These are phyloP conservation scores for Apostichopus californicus DNA, from an alignment of 35 echinoderm and acorn worm species.

Conservation along the genomic window DNA sequence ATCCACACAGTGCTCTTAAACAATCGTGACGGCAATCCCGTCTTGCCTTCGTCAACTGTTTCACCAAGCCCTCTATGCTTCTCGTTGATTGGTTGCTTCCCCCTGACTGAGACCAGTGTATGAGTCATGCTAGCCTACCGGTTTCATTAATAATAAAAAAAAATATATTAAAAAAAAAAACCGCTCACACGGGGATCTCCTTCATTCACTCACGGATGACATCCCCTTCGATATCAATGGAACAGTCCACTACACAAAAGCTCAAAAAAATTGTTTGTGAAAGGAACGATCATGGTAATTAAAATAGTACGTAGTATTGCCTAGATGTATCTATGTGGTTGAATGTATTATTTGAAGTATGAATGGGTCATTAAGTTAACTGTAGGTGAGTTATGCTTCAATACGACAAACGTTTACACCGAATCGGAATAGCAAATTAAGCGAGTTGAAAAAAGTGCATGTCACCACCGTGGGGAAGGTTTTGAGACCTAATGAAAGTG, in stretches of 20 bases:
- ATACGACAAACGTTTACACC: not conserved
- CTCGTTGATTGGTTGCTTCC: not conserved
- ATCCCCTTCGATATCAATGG: not conserved
- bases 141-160: not conserved
- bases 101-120: not conserved
- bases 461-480: too few relatives aligned
- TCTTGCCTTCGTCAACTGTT: not conserved
- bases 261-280: not conserved
- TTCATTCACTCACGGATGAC: not conserved
- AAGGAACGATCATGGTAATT: conserved; percentile 18
- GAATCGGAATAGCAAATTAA: too few relatives aligned
- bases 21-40: not conserved
- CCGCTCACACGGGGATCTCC: not conserved
- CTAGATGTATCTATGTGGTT: not conserved
- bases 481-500: too few relatives aligned
- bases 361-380: conserved; percentile 1
- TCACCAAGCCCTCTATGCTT: not conserved
- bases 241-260: not conserved
- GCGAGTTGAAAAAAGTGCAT: too few relatives aligned
- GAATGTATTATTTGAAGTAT: not conserved
- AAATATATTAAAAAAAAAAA: not conserved
- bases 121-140: not conserved
- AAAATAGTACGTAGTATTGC: not conserved
- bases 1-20: not conserved
- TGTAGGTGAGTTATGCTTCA: not conserved